Evolutionary conservation across 2,888 invertebrate species (phyloP).

Genomic region (Mythimna vitellina): DNA sequence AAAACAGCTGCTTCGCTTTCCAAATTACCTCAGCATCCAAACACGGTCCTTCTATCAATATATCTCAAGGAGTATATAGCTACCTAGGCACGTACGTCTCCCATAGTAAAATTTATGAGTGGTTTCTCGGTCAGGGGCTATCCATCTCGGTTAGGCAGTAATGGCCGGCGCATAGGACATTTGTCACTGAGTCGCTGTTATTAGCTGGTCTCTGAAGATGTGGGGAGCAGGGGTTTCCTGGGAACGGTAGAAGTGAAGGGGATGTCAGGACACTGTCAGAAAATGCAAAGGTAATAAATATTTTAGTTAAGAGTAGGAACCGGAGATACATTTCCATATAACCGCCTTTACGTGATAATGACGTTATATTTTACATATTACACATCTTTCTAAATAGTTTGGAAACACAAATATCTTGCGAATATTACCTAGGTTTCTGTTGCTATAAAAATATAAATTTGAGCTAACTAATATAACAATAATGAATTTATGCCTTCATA

Average conservation of each 20-base stretch:
- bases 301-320: too few relatives aligned
- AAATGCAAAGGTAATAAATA: too few relatives aligned
- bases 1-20: background rate
- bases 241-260: background rate
- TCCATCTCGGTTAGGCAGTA: conserved; percentile 84
- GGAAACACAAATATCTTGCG: too few relatives aligned
- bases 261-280: too few relatives aligned
- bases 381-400: too few relatives aligned
- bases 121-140: conserved; percentile 71
- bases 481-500: too few relatives aligned
- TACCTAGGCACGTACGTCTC: conserved; percentile 45
- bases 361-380: too few relatives aligned
- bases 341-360: too few relatives aligned
- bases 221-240: conserved; percentile 2
- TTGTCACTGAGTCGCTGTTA: conserved; percentile 72
- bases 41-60: conserved; percentile 16
- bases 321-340: too few relatives aligned
- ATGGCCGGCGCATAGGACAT: conserved; percentile 76
- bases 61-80: conserved; percentile 20
- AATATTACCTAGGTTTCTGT: too few relatives aligned
- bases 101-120: conserved; percentile 79
- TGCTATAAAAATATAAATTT: too few relatives aligned
- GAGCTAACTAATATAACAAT: too few relatives aligned
- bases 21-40: background rate
- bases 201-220: conserved; percentile 58